Base-by-base conservation (phyloP, 2,797 vertebrate genomes). In the Orestias chungarensis region DNA sequence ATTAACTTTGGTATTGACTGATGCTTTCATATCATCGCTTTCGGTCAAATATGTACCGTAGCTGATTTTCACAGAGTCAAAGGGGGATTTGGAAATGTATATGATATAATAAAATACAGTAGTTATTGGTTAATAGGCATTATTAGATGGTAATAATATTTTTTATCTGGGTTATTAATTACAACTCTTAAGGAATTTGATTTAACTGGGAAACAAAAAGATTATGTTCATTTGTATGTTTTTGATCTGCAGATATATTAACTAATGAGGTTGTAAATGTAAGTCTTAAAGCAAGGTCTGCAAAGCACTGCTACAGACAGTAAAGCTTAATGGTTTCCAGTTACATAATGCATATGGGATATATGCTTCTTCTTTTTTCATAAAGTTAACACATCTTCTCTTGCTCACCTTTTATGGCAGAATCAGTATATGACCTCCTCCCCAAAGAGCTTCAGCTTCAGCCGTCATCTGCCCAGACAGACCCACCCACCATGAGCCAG, bases 401-500 rank as follows among this genome's bases (percentile, higher is more conserved):
- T 55, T 73, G 70, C 74, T 79, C 40, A 29, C 72, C 74, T 66
- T 81, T 78, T 59, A 76, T 84, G 80, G 75, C 91, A 99, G 98
- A 99, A 94, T 99, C 98, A 78, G 98, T 99, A 95, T 99, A 99
- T 99, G 98, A 99, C 95, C 97, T 99, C 95, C 97, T 99, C 94
- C 98, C 98, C 86, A 99, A 99, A 96, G 98, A 99, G 94, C 95
- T 99, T 90, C 98, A 99, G 95, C 96, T 99, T 69, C 93, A 93
- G 92, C 96, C 97, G 79, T 93, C 96, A 87, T 95, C 96, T 92
- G 92, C 94, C 90, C 96, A 97, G 93, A 95, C 95, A 89, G 93
- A 96, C 86, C 92, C 95, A 90, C 93, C 96, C 95, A 95, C 96
- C 95, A 99, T 99, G 98, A 99, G 98, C 94, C 98, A 99, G 95